Evolutionary conservation across 2,888 invertebrate genomes (phyloP).

Genomic region (Kuschelorhynchus macadamiae): DNA sequence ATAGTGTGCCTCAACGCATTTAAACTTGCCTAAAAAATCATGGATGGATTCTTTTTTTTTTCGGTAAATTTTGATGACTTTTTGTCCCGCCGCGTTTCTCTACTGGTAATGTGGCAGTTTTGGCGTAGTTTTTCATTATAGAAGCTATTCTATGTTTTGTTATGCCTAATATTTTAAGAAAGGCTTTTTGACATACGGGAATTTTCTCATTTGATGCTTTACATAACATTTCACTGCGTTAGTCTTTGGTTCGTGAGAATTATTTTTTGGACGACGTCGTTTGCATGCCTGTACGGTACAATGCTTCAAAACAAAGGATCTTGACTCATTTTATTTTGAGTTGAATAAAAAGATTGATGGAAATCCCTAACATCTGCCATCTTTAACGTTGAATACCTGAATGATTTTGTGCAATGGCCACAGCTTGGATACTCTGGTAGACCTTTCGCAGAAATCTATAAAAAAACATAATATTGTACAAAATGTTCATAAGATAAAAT

Average conservation of each 20-base stretch:
- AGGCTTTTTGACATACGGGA: not conserved
- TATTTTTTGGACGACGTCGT: not conserved
- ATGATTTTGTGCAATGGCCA: slow-evolving; percentile 2
- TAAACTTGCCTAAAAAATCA: not conserved
- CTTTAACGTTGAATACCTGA: not conserved
- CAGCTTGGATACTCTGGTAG: not conserved
- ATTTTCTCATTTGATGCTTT: too few species aligned
- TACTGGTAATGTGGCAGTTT: too few species aligned
- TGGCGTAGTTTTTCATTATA: too few species aligned
- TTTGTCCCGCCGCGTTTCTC: not conserved
- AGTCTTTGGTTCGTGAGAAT: not conserved
- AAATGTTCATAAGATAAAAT: too few species aligned
- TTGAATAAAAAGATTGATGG: not conserved
- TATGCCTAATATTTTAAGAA: not conserved
- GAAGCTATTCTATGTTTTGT: too few species aligned
- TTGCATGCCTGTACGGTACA: not conserved
- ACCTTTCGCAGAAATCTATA: not conserved
- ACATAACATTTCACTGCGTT: not conserved
- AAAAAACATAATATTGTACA: not conserved
- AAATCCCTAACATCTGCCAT: not conserved
- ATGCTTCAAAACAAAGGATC: not conserved
- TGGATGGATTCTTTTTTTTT: not conserved
- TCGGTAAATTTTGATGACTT: not conserved
- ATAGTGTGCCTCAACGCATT: slow-evolving; percentile 3
- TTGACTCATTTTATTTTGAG: not conserved